phyloP scores from a whole-genome alignment of 2,113 vertebrate genomes.

The Ploceus nigricollis region DNA sequence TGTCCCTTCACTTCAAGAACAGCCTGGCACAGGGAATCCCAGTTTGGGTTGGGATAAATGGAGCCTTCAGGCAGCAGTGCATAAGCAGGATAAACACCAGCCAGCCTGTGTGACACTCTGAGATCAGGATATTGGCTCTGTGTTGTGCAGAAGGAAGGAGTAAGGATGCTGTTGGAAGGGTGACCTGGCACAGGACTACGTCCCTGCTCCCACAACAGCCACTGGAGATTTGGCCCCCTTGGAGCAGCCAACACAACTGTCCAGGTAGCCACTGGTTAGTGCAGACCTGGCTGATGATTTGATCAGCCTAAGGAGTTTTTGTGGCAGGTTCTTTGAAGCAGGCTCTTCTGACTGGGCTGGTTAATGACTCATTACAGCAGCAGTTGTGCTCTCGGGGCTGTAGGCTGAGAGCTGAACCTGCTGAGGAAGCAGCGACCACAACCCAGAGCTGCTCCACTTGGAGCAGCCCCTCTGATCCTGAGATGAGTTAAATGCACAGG shows the following conservation, averaged over 20 bases:
- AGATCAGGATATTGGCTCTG: not conserved
- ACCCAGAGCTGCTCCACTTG: not conserved
- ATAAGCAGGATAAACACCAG: not conserved
- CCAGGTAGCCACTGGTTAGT: not conserved
- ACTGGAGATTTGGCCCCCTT: not conserved
- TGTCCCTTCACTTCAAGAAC: not conserved
- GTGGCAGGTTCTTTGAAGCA: not conserved
- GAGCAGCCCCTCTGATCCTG: not conserved
- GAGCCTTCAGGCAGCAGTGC: not conserved
- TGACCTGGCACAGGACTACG: not conserved
- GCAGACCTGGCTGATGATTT: not conserved
- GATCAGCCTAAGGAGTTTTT: not conserved
- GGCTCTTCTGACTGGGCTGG: not conserved
- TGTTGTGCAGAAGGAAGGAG: not conserved
- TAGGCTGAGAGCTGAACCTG: not conserved
- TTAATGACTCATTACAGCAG: slow-evolving; percentile 15
- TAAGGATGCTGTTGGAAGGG: not conserved
- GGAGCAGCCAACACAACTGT: not conserved
- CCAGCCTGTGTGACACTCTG: not conserved
- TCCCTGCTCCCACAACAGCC: not conserved
- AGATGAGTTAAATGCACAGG: not conserved
- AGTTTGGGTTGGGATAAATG: not conserved
- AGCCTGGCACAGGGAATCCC: not conserved
- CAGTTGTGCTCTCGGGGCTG: slow-evolving; percentile 20
- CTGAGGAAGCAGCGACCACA: not conserved